Evolutionary conservation across 2,888 invertebrate species (phyloP).

Genomic region (Drosophila pseudotalamancana): DNA sequence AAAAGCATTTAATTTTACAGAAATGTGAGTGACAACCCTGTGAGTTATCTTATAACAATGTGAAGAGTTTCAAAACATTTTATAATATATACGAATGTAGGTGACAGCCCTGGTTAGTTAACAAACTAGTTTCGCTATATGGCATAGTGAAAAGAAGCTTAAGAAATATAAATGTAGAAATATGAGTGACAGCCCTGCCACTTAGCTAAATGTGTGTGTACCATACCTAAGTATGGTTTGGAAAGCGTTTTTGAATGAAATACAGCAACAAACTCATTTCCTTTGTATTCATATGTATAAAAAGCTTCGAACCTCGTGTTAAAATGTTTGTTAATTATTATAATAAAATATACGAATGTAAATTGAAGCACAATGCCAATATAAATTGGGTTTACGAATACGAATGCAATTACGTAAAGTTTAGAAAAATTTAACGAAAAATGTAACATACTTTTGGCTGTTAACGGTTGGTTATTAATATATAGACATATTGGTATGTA

Average conservation of each 20-base stretch:
- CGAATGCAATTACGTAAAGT: slow-evolving; percentile 32
- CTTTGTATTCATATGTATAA: not conserved
- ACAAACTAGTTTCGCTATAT: no score
- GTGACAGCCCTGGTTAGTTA: no score
- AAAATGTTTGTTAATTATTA: slow-evolving; percentile 15
- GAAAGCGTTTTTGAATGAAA: slow-evolving; percentile 26
- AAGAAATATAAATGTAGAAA: no score
- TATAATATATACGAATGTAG: no score
- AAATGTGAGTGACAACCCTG: no score
- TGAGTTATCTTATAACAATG: no score
- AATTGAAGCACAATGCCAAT: slow-evolving; percentile 29
- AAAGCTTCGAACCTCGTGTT: slow-evolving; percentile 4
- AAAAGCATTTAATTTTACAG: no score
- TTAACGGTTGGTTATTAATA: slow-evolving; percentile 46
- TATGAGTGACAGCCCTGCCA: not conserved
- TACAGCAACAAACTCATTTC: not conserved
- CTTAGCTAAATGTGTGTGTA: not conserved
- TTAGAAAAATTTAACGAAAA: slow-evolving; percentile 36
- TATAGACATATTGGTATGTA: slow-evolving; percentile 2
- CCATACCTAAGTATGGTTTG: not conserved
- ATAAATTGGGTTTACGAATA: slow-evolving; percentile 38
- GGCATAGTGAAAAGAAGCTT: not conserved
- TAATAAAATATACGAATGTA: slow-evolving; percentile 11
- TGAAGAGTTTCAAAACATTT: no score
- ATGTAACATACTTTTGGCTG: slow-evolving; percentile 76